Percentiles rank a stretch among this genome's conserved stretches.
Conservation (phyloP, 2,888 invertebrate genomes). For the Ormia ochracea region DNA sequence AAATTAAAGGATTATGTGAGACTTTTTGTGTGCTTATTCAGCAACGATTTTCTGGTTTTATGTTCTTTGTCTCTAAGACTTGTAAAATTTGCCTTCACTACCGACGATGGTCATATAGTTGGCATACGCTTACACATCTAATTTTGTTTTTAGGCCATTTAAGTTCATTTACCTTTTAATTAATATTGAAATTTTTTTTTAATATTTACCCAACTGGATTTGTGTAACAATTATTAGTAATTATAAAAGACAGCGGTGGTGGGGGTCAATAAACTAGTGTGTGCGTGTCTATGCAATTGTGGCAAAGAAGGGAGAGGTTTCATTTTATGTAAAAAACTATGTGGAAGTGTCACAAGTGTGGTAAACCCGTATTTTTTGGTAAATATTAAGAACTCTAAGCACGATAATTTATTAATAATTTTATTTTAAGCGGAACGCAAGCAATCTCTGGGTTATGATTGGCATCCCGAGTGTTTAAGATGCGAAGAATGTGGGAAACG, state of each 20-base stretch:
- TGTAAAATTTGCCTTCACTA: conserved; percentile 14
- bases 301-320: conserved; percentile 31
- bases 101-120: not conserved
- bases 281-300: conserved; percentile 20
- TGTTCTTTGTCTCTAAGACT: conserved; percentile 53
- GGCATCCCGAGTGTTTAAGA: conserved; percentile 90
- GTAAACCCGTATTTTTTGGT: conserved; percentile 89
- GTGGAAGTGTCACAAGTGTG: conserved; percentile 91
- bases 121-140: conserved; percentile 6
- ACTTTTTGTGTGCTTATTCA: not conserved
- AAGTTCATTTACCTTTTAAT: conserved; percentile 59
- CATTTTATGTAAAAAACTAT: conserved; percentile 73
- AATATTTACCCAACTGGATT: not conserved
- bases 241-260: not conserved
- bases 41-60: conserved; percentile 15
- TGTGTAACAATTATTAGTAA: conserved; percentile 26
- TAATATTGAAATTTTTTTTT: not conserved
- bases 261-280: conserved; percentile 44
- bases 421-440: conserved; percentile 84
- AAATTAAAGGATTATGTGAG: conserved; percentile 43
- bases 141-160: conserved; percentile 52
- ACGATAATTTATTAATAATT: not conserved
- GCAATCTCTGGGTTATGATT: conserved; percentile 90
- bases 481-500: conserved; percentile 90
- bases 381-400: conserved; percentile 68